These are phyloP conservation scores for Smittia aterrima DNA, from an alignment of 2,888 invertebrate genomes.

Conservation along the genomic window DNA sequence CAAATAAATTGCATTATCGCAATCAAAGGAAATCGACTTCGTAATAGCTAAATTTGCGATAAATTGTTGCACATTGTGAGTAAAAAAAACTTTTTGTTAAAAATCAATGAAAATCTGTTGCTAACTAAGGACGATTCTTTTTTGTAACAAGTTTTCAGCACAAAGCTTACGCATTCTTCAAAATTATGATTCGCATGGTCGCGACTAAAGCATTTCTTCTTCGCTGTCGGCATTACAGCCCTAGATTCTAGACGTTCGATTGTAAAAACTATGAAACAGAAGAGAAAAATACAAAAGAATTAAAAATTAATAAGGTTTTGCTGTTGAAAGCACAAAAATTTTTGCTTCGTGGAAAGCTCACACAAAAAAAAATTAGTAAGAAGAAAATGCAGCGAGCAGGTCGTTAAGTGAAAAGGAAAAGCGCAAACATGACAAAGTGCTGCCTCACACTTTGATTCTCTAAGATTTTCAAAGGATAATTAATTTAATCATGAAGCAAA, in stretches of 20 bases:
- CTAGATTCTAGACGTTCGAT: slow-evolving; percentile 32
- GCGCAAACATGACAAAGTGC: neutral
- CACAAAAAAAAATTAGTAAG: neutral
- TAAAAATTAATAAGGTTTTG: neutral
- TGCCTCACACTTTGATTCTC: neutral
- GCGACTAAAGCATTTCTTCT: neutral
- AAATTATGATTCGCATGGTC: no score
- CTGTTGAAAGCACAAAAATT: neutral
- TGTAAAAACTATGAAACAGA: slow-evolving; percentile 23
- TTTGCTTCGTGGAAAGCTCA: neutral
- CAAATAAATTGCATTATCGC: no score
- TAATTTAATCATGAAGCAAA: no score
- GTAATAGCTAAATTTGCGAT: no score
- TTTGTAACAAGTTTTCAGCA: no score
- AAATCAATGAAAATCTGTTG: no score
- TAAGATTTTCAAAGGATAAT: neutral
- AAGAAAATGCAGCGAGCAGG: neutral
- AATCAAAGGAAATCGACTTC: no score
- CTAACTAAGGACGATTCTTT: no score
- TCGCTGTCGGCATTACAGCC: neutral
- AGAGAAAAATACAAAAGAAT: neutral
- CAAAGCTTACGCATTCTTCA: no score
- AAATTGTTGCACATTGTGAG: no score
- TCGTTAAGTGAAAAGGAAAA: neutral
- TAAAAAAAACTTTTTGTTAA: no score